Percentiles rank a stretch among this genome's conserved stretches.
phyloP scores from a whole-genome alignment of 1,140 invertebrate species.

The Melitaea cinxia region DNA sequence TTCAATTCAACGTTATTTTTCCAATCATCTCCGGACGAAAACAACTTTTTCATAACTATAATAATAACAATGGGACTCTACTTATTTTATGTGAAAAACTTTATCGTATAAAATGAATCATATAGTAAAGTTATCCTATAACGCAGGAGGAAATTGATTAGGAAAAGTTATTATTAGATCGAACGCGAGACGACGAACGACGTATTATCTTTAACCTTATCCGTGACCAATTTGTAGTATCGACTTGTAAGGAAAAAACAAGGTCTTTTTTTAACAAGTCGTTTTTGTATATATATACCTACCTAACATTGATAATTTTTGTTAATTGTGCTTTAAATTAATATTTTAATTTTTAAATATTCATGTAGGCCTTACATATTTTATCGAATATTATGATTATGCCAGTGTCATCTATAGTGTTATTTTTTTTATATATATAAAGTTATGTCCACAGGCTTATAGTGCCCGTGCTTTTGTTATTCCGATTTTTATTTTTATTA shows the following conservation, averaged over 20 bases:
- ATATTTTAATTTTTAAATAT: too few relatives aligned
- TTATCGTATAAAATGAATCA: conserved; percentile 25
- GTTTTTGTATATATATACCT: neutral
- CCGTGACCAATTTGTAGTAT: neutral
- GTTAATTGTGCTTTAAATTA: too few relatives aligned
- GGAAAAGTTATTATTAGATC: conserved; percentile 45
- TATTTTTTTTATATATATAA: too few relatives aligned
- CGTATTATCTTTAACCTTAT: conserved; percentile 20
- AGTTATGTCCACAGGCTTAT: too few relatives aligned
- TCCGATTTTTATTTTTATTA: too few relatives aligned
- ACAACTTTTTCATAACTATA: neutral
- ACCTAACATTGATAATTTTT: neutral
- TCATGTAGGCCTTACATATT: too few relatives aligned
- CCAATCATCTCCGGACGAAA: neutral
- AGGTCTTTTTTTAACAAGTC: too few relatives aligned
- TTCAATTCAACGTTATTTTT: neutral
- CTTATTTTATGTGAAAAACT: conserved; percentile 28
- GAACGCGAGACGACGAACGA: conserved; percentile 37
- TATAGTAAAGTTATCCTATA: conserved; percentile 40
- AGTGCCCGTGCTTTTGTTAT: too few relatives aligned
- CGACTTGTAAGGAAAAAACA: neutral
- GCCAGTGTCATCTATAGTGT: too few relatives aligned
- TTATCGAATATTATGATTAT: too few relatives aligned
- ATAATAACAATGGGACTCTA: conserved; percentile 6
- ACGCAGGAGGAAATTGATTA: conserved; percentile 42